Percentiles rank a stretch among this genome's conserved stretches.
Evolutionary conservation across 2,888 invertebrate genomes (phyloP).

Genomic region (Acanthococcus lagerstroemiae): DNA sequence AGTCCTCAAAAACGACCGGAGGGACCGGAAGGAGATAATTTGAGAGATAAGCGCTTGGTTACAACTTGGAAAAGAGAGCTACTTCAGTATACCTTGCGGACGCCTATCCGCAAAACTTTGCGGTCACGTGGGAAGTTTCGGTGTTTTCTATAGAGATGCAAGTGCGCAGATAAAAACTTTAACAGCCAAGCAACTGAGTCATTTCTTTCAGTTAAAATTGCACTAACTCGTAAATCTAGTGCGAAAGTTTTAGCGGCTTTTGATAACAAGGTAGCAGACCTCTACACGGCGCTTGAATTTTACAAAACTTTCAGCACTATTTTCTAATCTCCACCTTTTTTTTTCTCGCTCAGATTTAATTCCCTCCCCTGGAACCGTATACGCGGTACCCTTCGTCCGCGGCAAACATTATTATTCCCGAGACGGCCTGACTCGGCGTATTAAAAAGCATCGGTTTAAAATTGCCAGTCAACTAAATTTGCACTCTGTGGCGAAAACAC

Average conservation of each 20-base stretch:
- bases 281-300: slow-evolving; percentile 20
- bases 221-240: slow-evolving; percentile 25
- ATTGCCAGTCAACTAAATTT: too few species aligned
- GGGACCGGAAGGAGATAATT: background rate
- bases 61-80: background rate
- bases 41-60: background rate
- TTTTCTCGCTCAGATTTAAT: too few species aligned
- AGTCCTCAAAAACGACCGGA: background rate
- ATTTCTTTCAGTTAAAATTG: slow-evolving; percentile 29
- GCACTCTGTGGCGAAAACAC: too few species aligned
- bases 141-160: slow-evolving; percentile 21
- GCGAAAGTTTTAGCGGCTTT: slow-evolving; percentile 22
- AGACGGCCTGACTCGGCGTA: too few species aligned
- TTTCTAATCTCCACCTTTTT: slow-evolving; percentile 26
- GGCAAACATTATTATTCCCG: too few species aligned
- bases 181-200: slow-evolving; percentile 15
- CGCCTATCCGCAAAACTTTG: slow-evolving; percentile 20
- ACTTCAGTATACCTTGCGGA: background rate
- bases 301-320: slow-evolving; percentile 26
- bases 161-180: slow-evolving; percentile 25
- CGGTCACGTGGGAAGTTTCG: slow-evolving; percentile 28
- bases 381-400: too few species aligned
- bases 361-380: too few species aligned
- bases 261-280: slow-evolving; percentile 20
- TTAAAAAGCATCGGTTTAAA: too few species aligned